Conservation (phyloP, 2,888 invertebrate species). For the Drosophila koepferae region DNA sequence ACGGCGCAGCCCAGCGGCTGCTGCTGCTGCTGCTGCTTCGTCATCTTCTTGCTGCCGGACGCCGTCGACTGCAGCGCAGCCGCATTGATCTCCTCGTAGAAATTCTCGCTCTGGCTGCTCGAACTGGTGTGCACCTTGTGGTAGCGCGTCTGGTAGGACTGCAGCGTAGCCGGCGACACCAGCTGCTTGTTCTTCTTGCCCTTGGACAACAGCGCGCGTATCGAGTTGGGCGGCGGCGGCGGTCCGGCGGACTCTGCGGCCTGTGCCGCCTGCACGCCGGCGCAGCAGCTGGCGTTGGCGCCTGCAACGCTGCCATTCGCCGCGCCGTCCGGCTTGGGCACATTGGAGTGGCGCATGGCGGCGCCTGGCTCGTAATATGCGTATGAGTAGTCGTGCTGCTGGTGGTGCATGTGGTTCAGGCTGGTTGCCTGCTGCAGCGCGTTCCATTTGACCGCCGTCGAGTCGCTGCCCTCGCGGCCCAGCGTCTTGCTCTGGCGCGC, state of each 20-base stretch:
- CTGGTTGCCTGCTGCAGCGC: constrained; percentile 63
- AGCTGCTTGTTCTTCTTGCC: constrained; percentile 84
- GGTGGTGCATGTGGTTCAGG: constrained; percentile 59
- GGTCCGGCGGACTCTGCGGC: constrained; percentile 62
- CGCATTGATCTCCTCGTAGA: constrained; percentile 82
- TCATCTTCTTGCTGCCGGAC: background rate
- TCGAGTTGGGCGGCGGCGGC: constrained; percentile 84
- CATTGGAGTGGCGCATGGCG: constrained; percentile 88
- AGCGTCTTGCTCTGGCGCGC: constrained; percentile 61
- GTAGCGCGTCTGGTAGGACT: constrained; percentile 91
- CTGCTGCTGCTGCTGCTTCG: constrained; percentile 6
- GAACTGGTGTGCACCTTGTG: constrained; percentile 85
- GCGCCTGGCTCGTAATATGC: constrained; percentile 92
- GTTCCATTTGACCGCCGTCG: constrained; percentile 50
- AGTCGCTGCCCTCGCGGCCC: constrained; percentile 46
- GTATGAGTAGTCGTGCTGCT: constrained; percentile 90
- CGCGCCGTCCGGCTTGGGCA: constrained; percentile 86
- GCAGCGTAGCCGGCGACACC: constrained; percentile 84
- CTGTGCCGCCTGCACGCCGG: constrained; percentile 41
- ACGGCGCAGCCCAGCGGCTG: constrained; percentile 64
- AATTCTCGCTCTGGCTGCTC: constrained; percentile 67
- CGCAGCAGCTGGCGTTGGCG: constrained; percentile 29
- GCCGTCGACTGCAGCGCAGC: constrained; percentile 59
- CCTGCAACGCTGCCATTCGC: background rate
- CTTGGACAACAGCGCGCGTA: constrained; percentile 83